Evolutionary conservation across 2,888 invertebrate genomes (phyloP).

Genomic region (Calameuta idolon): DNA sequence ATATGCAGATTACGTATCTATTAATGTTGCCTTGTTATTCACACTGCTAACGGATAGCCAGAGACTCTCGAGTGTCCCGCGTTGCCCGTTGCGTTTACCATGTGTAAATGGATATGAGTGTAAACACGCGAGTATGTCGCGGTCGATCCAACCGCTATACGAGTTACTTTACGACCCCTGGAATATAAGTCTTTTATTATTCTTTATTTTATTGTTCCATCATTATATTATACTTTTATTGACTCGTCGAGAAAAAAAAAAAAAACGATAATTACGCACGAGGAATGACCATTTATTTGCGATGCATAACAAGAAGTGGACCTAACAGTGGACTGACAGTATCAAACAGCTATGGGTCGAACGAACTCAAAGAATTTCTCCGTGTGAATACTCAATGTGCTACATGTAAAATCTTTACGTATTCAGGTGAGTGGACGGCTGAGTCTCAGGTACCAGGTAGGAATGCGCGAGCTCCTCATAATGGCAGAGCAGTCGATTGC

Average conservation of each 20-base stretch:
- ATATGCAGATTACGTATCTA: background rate
- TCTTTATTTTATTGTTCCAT: background rate
- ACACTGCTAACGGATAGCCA: background rate
- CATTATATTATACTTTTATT: background rate
- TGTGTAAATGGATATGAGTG: background rate
- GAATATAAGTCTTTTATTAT: background rate
- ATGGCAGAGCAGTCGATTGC: background rate
- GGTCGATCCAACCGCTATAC: background rate
- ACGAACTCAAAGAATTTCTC: background rate
- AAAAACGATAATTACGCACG: background rate
- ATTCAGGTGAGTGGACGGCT: background rate
- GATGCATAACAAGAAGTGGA: background rate
- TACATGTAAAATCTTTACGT: background rate
- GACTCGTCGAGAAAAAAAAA: background rate
- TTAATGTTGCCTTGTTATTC: background rate
- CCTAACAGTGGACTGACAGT: background rate
- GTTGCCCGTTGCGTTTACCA: background rate
- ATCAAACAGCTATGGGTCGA: background rate
- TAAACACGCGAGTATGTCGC: background rate
- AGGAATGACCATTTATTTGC: background rate
- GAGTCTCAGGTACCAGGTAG: background rate
- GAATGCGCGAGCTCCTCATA: background rate
- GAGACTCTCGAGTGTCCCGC: background rate
- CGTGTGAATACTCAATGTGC: background rate
- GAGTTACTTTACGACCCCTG: background rate